Conservation (phyloP, 2,113 vertebrate genomes). For the Grantiella picta region DNA sequence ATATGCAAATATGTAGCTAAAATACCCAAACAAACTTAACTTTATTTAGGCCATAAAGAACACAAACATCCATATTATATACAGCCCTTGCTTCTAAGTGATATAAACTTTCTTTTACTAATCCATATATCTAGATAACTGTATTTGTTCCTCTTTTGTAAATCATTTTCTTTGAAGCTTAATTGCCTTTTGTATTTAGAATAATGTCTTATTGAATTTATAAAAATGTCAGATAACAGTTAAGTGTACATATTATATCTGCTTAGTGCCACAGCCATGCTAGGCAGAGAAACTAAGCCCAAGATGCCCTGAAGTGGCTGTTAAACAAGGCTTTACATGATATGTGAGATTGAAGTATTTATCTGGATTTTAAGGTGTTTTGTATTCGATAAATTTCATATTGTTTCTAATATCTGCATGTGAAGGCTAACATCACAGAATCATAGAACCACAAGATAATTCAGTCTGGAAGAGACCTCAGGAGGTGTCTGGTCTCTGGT, state of each 20-base stretch:
- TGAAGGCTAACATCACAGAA: neutral
- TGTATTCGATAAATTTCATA: neutral
- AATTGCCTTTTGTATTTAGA: neutral
- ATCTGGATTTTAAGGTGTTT: neutral
- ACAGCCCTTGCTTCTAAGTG: neutral
- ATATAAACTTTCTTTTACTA: neutral
- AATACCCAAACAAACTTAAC: neutral
- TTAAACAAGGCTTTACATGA: neutral
- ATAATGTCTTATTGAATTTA: neutral
- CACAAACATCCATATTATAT: neutral
- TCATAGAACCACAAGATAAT: neutral
- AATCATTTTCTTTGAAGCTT: neutral
- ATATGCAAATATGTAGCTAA: neutral
- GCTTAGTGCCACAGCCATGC: neutral
- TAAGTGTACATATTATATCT: neutral
- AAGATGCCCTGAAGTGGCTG: neutral
- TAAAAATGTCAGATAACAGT: neutral
- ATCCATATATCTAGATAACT: neutral
- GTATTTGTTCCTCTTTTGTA: neutral
- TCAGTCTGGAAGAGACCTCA: neutral
- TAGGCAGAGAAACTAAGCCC: neutral
- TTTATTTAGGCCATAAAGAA: neutral
- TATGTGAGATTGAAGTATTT: neutral
- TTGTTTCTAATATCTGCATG: neutral
- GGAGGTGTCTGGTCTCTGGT: neutral